Evolutionary conservation across 2,888 invertebrate species (phyloP), one percentile per base, ranked within the genome.

Genomic region (Microplitis deprimator): DNA sequence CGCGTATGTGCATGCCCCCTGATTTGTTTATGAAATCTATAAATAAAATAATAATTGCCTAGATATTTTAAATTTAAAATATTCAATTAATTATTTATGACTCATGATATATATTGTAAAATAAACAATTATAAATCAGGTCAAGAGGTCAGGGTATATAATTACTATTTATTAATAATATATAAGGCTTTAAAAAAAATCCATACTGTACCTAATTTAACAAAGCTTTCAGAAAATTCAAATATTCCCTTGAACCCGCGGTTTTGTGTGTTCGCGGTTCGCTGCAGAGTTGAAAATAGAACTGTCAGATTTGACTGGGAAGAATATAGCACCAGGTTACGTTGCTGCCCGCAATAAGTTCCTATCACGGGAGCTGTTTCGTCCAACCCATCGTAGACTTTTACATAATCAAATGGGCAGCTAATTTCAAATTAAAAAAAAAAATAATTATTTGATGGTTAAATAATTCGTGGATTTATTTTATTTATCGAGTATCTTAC

Each of bases 211-310:
- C 98, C 97, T 93, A 99, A 93, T 93, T 98, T 97, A 91, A 99
- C 98, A 93, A 98, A 99, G 92, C 96, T 95, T 91, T 97, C 96
- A 87, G 98, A 98, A 92, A 99, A 99, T 93, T 98, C 98, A 92
- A 97, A 99, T 91, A 97, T 97, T 90, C 98, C 98, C 92, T 97
- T 97, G 92, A 98, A 99, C 90, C 99, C 99, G 90, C 98, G 94
- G 92, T 98, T 98, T 92, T 98, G 98, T 85, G 97, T 95, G 91
- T 96, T 97, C 90, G 95, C 98, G 90, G 95, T 95, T 91, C 96
- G 94, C 90, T 95, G 94, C 87, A 97, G 93, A 85, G 98, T 97
- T 90, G 94, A 95, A 92, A 98, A 98, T 87, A 96, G 94, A 89
- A 98, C 96, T 89, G 95, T 95, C 87, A 98, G 93, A 83, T 95